These are phyloP conservation scores for Acronicta psi DNA, from an alignment of 2,888 invertebrate species.

Conservation along the genomic window DNA sequence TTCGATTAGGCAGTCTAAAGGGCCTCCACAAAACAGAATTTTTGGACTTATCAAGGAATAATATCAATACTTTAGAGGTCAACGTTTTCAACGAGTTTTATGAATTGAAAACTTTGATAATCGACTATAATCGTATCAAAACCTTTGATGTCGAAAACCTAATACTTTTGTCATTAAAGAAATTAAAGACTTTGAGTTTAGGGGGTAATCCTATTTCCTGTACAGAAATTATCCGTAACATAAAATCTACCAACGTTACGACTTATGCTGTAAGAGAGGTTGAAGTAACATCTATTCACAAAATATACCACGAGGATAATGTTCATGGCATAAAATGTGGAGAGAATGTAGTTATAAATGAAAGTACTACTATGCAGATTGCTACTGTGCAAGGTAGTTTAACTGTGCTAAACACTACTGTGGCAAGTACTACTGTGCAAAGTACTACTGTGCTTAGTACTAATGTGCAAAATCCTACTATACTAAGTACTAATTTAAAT, in stretches of 20 bases:
- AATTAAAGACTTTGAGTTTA: conserved; percentile 72
- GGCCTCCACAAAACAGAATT: conserved; percentile 76
- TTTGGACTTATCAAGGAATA: conserved; percentile 78
- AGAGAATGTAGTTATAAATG: conserved; percentile 45
- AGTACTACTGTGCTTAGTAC: too few species aligned
- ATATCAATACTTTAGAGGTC: conserved; percentile 71
- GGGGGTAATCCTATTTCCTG: conserved; percentile 82
- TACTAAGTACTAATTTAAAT: too few species aligned
- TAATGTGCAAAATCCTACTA: too few species aligned
- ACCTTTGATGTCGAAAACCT: conserved; percentile 74
- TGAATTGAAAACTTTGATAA: conserved; percentile 71
- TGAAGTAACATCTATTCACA: conserved; percentile 78
- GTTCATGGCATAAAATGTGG: conserved; percentile 83
- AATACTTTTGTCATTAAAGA: conserved; percentile 63
- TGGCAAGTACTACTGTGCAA: too few species aligned
- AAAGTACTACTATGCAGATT: too few species aligned
- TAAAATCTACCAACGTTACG: conserved; percentile 63
- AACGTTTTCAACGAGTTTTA: conserved; percentile 80
- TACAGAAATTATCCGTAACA: conserved; percentile 74
- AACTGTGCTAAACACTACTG: too few species aligned
- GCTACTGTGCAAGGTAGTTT: too few species aligned
- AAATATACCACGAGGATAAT: conserved; percentile 82
- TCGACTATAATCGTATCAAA: conserved; percentile 79
- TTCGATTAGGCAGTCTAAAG: conserved; percentile 78
- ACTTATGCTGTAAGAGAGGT: conserved; percentile 59